These are phyloP conservation scores for Ataeniobius toweri DNA, from an alignment of 2,797 vertebrate genomes.

Conservation along the genomic window DNA sequence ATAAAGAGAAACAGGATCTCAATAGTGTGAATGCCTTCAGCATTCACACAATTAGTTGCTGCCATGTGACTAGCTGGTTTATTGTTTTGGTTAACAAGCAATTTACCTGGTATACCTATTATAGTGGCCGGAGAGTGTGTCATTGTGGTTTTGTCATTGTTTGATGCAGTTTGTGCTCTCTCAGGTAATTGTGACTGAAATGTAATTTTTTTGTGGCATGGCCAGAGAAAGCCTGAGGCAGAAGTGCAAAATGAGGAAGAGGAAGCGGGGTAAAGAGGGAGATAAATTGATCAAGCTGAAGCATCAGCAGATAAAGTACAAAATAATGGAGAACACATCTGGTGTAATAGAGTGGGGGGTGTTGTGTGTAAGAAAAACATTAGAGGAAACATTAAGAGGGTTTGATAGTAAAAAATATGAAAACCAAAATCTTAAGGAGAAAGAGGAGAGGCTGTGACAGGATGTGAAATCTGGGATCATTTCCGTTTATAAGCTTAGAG, in stretches of 20 bases:
- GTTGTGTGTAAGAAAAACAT: constrained; percentile 8
- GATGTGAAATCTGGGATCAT: constrained; percentile 2
- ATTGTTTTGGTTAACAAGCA: not conserved
- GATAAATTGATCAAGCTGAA: constrained; percentile 8
- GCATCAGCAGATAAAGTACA: constrained; percentile 5
- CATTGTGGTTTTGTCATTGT: not conserved
- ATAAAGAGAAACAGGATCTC: too few species aligned
- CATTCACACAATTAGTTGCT: not conserved
- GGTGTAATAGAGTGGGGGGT: constrained; percentile 37
- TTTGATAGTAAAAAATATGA: constrained; percentile 28
- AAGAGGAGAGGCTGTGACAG: constrained; percentile 2
- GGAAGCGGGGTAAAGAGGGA: constrained; percentile 15
- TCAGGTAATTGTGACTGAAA: constrained; percentile 29
- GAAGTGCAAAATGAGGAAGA: constrained; percentile 14
- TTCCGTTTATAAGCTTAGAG: not conserved
- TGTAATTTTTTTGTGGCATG: constrained; percentile 9
- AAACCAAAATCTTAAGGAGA: constrained; percentile 16
- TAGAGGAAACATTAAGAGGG: constrained; percentile 32
- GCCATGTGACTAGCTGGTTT: not conserved
- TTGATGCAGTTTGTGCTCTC: not conserved
- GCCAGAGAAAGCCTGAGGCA: constrained; percentile 21
- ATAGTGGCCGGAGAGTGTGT: not conserved
- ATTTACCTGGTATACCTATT: not conserved
- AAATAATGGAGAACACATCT: constrained; percentile 15
- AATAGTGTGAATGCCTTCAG: too few species aligned